phyloP scores from a whole-genome alignment of 2,797 vertebrate species.

The Mormyrops attenuatus region DNA sequence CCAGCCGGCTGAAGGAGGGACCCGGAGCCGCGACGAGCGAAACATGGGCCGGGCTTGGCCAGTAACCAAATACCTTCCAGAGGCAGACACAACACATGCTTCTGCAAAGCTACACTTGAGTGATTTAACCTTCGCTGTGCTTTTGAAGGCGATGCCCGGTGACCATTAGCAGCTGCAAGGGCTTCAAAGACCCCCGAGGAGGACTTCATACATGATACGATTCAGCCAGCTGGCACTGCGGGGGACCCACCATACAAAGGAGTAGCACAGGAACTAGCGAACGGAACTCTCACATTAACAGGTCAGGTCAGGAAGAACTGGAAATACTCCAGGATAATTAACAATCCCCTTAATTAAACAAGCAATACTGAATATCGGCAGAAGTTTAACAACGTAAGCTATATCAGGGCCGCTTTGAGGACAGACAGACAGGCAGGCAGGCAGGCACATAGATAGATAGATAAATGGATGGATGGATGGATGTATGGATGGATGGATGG shows the following conservation, averaged over 20 bases:
- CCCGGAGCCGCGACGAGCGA: background rate
- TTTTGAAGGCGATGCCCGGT: background rate
- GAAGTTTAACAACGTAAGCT: background rate
- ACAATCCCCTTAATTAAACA: background rate
- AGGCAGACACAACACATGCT: slow-evolving; percentile 64
- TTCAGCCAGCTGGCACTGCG: background rate
- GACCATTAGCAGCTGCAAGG: background rate
- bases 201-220: background rate
- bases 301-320: background rate
- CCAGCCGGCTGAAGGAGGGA: background rate
- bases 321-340: background rate
- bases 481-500: background rate
- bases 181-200: background rate
- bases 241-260: background rate
- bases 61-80: slow-evolving; percentile 53
- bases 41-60: slow-evolving; percentile 33
- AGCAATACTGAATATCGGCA: background rate
- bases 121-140: background rate
- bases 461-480: too few relatives aligned
- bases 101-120: slow-evolving; percentile 41
- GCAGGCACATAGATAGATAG: background rate
- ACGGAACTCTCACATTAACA: background rate
- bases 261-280: background rate
- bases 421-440: background rate
- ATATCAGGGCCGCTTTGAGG: background rate